Percentiles rank a stretch among this genome's conserved stretches.
phyloP scores from a whole-genome alignment of 2,113 vertebrate genomes.

The Platanista minor region DNA sequence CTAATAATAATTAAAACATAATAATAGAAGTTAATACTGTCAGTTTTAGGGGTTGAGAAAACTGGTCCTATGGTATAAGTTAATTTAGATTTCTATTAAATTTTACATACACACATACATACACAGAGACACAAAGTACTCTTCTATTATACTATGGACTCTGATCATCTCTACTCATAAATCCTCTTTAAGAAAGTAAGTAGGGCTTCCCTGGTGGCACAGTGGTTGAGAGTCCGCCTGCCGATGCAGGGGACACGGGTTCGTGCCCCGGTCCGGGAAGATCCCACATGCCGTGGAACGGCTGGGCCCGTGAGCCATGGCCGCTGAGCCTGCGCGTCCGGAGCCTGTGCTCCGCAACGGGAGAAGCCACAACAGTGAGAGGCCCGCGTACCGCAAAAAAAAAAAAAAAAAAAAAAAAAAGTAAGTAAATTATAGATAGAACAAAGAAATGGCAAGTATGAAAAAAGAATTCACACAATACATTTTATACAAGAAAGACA shows the following conservation, averaged over 20 bases:
- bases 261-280: no score
- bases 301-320: no score
- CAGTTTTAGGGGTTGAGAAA: neutral
- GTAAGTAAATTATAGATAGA: neutral
- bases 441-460: neutral
- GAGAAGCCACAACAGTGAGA: no score
- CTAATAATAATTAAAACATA: neutral
- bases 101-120: neutral
- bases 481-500: neutral
- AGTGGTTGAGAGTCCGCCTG: no score
- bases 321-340: no score
- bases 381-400: no score
- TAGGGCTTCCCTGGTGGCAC: no score
- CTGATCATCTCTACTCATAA: neutral
- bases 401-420: no score
- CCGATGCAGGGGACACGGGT: no score
- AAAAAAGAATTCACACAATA: neutral
- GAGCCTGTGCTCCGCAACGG: no score
- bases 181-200: neutral
- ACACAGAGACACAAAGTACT: neutral
- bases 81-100: neutral
- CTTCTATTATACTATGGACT: neutral
- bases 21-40: neutral
- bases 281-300: no score
- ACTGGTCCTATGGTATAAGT: neutral